Conservation (phyloP, 2,113 vertebrate genomes). For the Chelonoidis abingdonii region DNA sequence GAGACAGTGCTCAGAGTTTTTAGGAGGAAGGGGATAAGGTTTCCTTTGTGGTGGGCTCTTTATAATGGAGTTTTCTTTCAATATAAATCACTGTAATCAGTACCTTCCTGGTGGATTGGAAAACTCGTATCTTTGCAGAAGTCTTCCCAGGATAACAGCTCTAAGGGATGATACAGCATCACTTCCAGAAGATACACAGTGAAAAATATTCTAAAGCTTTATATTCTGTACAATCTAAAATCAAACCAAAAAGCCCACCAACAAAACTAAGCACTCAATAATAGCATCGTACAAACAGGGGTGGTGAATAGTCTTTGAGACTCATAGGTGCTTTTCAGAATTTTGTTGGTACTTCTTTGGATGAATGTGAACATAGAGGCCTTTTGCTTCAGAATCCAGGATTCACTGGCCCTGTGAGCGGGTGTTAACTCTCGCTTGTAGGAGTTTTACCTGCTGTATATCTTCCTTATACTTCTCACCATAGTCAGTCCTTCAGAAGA, state of each 20-base stretch:
- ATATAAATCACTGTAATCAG: background rate
- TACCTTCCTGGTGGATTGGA: background rate
- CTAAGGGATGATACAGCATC: background rate
- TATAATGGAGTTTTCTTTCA: background rate
- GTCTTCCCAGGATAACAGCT: background rate
- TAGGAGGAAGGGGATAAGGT: background rate
- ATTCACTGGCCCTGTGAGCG: background rate
- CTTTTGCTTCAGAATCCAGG: background rate
- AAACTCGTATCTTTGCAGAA: background rate
- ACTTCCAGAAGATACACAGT: background rate
- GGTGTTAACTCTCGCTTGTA: background rate
- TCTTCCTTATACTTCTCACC: background rate
- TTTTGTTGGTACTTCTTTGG: background rate
- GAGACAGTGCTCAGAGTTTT: background rate
- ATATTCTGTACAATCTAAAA: background rate
- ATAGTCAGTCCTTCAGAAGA: background rate
- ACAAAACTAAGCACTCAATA: slow-evolving; percentile 6
- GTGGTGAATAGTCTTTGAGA: background rate
- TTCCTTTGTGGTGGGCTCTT: background rate
- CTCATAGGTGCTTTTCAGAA: background rate
- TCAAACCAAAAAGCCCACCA: background rate
- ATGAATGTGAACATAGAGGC: background rate
- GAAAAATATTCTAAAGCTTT: background rate
- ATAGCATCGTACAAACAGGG: background rate
- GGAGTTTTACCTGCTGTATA: background rate